Evolutionary conservation across 2,113 vertebrate genomes (phyloP).

Genomic region (Myiozetetes cayanensis): DNA sequence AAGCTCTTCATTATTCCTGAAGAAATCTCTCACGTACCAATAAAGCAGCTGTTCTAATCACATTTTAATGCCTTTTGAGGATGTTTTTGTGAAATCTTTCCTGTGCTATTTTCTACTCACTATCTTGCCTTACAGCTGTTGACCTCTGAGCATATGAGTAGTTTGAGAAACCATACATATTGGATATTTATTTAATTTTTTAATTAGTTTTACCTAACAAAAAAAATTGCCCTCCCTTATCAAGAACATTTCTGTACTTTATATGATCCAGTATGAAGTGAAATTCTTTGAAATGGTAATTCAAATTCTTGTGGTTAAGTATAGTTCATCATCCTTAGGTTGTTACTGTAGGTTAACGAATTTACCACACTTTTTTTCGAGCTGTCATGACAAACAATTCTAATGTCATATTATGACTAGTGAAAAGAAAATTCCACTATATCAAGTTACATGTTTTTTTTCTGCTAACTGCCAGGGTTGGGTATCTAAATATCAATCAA

Average conservation of each 20-base stretch:
- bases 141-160: background rate
- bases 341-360: background rate
- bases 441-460: background rate
- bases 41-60: background rate
- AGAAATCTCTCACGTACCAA: background rate
- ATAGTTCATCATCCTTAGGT: background rate
- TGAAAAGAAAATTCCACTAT: background rate
- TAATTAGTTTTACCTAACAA: background rate
- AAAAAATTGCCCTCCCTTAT: background rate
- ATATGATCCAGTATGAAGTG: background rate
- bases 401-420: background rate
- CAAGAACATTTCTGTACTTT: background rate
- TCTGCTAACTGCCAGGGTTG: background rate
- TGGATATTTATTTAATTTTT: background rate
- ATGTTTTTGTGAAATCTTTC: background rate
- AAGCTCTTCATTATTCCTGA: slow-evolving; percentile 11
- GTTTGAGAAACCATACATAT: background rate
- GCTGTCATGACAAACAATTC: background rate
- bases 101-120: background rate
- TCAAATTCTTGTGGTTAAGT: background rate
- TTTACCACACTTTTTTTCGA: background rate
- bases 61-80: background rate
- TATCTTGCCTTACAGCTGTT: background rate
- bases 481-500: background rate
- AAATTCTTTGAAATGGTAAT: background rate